Evolutionary conservation across 1,140 invertebrate species (phyloP), one percentile per base, ranked within the genome.

Genomic region (Zaprionus africanus): DNA sequence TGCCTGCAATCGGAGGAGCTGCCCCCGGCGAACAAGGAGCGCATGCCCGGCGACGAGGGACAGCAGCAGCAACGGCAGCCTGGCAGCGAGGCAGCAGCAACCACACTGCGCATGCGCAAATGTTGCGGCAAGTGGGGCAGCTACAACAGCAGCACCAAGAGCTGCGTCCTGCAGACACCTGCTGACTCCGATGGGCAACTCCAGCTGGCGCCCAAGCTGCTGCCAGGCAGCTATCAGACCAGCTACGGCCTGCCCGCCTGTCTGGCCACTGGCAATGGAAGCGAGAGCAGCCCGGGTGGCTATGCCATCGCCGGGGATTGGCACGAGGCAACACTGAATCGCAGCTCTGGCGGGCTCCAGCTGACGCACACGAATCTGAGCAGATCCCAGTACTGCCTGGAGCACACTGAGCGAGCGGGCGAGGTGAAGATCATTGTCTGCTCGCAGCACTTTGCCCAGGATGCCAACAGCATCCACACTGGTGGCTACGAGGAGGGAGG

Each of bases 401-500:
- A 93, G 76, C 85, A 92, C 41, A 83, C 90, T 7, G 58, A 82
- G 31, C 75, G 70, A 19, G 78, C 93, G 58, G 82, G 92, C 64
- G 83, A 82, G 61, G 86, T 94, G 22, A 94, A 94, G 70, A 94
- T 96, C 77, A 95, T 96, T 76, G 94, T 95, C 5, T 96, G 96
- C 92, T 92, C 93, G 9, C 94, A 94, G 41, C 93, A 94, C 68
- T 93, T 93, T 70, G 81, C 81, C 49, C 83, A 70, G 3, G 53
- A 53, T 9, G 43, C 12, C 11, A 19, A 17, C 57, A 49, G 41
- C 4, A 12, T 6, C 5, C 63, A 60, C 41, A 13, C 13, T 81
- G 91, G 26, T 81, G 91, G 26, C 13, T 60, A 49, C 9, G 72
- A 59, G 0, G 60, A 91, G 9, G 73, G 81, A 65, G 90, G 74